These are phyloP conservation scores for Coryphaenoides rupestris DNA, from an alignment of 2,113 vertebrate species.

Conservation along the genomic window DNA sequence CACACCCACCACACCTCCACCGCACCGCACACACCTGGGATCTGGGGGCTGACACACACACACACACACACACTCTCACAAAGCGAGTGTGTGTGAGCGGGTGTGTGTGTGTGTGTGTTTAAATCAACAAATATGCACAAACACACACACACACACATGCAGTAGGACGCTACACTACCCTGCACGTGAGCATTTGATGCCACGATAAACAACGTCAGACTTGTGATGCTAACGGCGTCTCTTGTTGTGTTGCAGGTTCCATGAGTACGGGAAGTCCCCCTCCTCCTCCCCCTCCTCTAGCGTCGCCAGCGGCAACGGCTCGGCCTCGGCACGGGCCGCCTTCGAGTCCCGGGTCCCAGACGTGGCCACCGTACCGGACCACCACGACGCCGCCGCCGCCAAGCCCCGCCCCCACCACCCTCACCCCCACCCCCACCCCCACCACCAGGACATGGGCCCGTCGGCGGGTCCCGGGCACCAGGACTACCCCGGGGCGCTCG, in stretches of 20 bases:
- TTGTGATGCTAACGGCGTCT: too few relatives aligned
- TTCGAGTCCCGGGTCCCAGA: conserved; percentile 72
- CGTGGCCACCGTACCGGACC: conserved; percentile 72
- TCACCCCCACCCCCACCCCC: conserved; percentile 62
- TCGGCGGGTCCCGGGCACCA: conserved; percentile 49
- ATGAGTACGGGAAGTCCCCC: conserved; percentile 60
- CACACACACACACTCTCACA: too few relatives aligned
- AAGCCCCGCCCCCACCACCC: conserved; percentile 66
- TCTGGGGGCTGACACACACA: neutral
- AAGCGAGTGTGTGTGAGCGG: too few relatives aligned
- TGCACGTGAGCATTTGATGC: too few relatives aligned
- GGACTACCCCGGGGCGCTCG: conserved; percentile 78
- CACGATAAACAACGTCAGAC: neutral
- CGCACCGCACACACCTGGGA: neutral
- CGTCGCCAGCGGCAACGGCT: conserved; percentile 43
- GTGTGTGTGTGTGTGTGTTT: too few relatives aligned
- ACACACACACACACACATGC: too few relatives aligned
- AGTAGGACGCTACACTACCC: too few relatives aligned
- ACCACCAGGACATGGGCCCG: conserved; percentile 39
- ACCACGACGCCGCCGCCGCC: conserved; percentile 68
- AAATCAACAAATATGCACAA: too few relatives aligned
- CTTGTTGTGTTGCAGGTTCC: conserved; percentile 48
- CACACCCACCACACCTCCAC: conserved; percentile 11
- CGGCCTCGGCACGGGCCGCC: conserved; percentile 49
- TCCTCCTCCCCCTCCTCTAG: conserved; percentile 66